These are phyloP conservation scores for Limnephilus auricula DNA, from an alignment of 2,888 invertebrate species.

Conservation along the genomic window DNA sequence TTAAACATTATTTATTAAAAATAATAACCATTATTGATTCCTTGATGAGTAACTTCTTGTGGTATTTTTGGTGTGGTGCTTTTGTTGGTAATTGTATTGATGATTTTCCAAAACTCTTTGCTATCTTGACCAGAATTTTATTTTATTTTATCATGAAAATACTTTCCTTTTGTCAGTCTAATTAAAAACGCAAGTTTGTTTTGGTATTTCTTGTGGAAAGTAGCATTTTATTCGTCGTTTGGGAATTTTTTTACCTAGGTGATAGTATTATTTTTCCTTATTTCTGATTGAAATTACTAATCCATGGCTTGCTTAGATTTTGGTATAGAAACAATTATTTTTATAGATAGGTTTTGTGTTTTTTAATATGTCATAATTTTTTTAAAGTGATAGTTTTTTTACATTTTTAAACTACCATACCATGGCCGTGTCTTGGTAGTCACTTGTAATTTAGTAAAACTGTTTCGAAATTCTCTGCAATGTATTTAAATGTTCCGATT, in stretches of 20 bases:
- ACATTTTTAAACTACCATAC: too few relatives aligned
- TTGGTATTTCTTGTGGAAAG: constrained; percentile 3
- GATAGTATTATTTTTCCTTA: background rate
- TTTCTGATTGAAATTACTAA: constrained; percentile 16
- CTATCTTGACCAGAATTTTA: too few relatives aligned
- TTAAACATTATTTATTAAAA: too few relatives aligned
- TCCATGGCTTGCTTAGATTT: background rate
- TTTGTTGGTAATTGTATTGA: too few relatives aligned
- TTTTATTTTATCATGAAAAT: background rate
- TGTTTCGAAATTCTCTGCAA: background rate
- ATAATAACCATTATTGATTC: too few relatives aligned
- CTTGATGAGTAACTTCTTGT: too few relatives aligned
- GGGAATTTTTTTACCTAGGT: background rate
- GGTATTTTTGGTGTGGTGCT: too few relatives aligned
- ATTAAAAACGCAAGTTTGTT: background rate
- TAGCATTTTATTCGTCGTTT: background rate
- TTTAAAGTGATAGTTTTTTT: too few relatives aligned
- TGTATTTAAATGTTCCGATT: background rate
- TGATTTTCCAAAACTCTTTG: too few relatives aligned
- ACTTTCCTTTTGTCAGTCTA: constrained; percentile 1
- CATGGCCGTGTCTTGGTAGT: too few relatives aligned
- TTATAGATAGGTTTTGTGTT: background rate
- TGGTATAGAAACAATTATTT: background rate
- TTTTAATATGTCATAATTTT: too few relatives aligned
- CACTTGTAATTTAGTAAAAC: background rate